Evolutionary conservation across 2,113 vertebrate genomes (phyloP).

Genomic region (Philantomba maxwellii): DNA sequence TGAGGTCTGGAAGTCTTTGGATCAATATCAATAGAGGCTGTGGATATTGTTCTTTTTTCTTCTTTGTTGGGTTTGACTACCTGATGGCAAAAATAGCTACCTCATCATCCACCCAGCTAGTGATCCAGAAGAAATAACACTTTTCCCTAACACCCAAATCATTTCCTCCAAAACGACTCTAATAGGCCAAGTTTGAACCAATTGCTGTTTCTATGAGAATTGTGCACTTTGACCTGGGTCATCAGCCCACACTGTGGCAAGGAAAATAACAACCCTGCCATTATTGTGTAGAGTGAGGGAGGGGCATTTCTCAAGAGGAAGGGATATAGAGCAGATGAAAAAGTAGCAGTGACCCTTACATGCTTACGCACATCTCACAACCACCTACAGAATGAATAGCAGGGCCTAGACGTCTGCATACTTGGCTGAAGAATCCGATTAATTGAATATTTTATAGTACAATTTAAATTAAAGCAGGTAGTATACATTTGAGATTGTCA

Average conservation of each 20-base stretch:
- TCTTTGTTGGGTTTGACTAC: neutral
- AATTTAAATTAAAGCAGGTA: neutral
- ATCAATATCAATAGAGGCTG: neutral
- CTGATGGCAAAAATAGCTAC: neutral
- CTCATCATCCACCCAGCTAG: neutral
- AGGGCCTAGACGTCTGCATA: neutral
- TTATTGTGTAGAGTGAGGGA: neutral
- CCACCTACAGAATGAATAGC: neutral
- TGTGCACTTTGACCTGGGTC: neutral
- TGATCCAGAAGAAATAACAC: neutral
- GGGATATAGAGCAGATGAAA: neutral
- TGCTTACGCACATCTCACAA: neutral
- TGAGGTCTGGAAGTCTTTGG: neutral
- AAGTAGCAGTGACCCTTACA: neutral
- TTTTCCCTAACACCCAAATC: neutral
- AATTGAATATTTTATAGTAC: neutral
- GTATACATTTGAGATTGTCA: neutral
- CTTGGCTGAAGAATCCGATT: neutral
- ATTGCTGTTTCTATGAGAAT: neutral
- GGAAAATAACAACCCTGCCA: neutral
- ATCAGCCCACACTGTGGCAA: neutral
- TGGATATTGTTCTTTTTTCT: neutral
- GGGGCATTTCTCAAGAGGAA: neutral
- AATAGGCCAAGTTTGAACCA: neutral
- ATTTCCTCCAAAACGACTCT: neutral